Evolutionary conservation across 2,888 invertebrate species (phyloP).

Genomic region (Tiphia femorata): DNA sequence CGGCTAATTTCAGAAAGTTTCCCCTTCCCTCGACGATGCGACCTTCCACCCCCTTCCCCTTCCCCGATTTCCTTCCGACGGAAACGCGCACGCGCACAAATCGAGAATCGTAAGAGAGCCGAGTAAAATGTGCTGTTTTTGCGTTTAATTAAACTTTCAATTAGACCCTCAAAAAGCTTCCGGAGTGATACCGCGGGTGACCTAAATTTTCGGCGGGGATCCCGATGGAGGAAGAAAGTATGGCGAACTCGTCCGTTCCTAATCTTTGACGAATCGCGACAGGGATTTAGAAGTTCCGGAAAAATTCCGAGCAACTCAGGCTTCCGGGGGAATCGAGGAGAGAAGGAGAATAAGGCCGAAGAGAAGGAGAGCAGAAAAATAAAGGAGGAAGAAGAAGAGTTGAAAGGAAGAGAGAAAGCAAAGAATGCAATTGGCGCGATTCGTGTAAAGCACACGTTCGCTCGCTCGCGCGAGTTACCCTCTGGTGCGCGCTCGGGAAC

Average conservation of each 20-base stretch:
- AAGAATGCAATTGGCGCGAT: neutral
- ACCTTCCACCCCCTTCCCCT: too few species aligned
- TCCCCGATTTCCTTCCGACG: neutral
- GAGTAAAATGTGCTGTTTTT: conserved; percentile 8
- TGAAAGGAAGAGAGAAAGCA: neutral
- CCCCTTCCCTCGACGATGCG: too few species aligned
- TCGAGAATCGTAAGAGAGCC: conserved; percentile 24
- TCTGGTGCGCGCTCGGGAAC: neutral
- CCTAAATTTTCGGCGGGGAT: conserved; percentile 20
- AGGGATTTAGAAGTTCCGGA: too few species aligned
- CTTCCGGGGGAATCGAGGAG: too few species aligned
- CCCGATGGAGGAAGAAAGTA: too few species aligned
- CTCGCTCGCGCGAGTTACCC: too few species aligned
- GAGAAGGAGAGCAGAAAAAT: neutral
- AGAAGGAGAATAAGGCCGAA: neutral
- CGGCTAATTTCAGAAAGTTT: too few species aligned
- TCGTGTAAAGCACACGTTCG: neutral
- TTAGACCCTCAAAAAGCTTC: conserved; percentile 20
- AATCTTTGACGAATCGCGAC: too few species aligned
- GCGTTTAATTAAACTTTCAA: conserved; percentile 42
- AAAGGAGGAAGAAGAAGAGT: neutral
- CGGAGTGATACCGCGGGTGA: conserved; percentile 2
- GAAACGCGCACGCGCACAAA: neutral
- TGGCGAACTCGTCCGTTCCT: too few species aligned
- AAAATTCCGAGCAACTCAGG: too few species aligned